Conservation (phyloP, 1,140 invertebrate genomes). For the Drosophila malerkotliana region DNA sequence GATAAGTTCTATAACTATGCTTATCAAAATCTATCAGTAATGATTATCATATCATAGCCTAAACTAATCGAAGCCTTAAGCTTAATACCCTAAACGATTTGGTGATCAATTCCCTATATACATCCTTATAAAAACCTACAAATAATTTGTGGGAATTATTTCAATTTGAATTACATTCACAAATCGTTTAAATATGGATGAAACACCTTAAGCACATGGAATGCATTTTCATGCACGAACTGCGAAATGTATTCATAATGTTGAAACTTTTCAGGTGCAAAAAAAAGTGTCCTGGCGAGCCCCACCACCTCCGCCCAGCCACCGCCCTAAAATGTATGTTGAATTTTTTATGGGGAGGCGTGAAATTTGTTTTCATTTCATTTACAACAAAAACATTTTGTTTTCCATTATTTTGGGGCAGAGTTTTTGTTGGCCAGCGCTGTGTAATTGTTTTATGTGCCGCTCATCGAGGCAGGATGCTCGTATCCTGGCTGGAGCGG, state of each 20-base stretch:
- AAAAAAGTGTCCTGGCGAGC: slow-evolving; percentile 25
- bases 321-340: slow-evolving; percentile 14
- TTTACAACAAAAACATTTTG: slow-evolving; percentile 53
- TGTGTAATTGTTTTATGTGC: slow-evolving; percentile 71
- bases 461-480: slow-evolving; percentile 31
- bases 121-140: no score
- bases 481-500: neutral
- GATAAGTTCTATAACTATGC: no score
- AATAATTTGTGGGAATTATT: no score
- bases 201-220: slow-evolving; percentile 56
- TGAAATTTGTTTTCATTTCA: slow-evolving; percentile 76
- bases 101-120: no score
- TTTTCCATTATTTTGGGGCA: neutral
- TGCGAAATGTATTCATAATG: slow-evolving; percentile 51
- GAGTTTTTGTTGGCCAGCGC: slow-evolving; percentile 5
- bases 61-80: no score
- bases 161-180: neutral
- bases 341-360: slow-evolving; percentile 65
- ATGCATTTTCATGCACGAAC: slow-evolving; percentile 37
- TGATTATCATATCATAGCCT: no score
- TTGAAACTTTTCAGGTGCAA: slow-evolving; percentile 44
- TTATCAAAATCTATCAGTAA: no score
- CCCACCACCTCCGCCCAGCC: neutral
- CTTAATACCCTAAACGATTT: no score
- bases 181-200: slow-evolving; percentile 5